These are phyloP conservation scores for Nyctibius bracteatus DNA, from an alignment of 2,113 vertebrate species.

Conservation along the genomic window DNA sequence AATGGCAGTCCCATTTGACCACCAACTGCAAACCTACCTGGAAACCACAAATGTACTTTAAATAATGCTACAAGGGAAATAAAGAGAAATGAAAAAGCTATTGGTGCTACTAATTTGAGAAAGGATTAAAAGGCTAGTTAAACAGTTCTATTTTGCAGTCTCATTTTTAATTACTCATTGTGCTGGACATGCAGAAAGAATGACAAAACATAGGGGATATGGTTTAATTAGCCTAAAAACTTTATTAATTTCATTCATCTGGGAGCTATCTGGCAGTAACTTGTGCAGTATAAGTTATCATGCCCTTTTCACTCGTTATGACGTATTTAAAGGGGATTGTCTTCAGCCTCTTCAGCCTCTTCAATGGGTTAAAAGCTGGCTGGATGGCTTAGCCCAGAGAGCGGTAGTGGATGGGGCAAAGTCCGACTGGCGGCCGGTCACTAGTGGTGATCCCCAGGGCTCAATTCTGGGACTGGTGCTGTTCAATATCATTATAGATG, in stretches of 20 bases:
- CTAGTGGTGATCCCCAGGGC: no score
- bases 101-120: not conserved
- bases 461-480: no score
- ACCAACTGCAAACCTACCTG: not conserved
- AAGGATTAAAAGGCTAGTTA: not conserved
- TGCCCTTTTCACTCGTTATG: not conserved
- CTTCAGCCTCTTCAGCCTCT: no score
- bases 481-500: no score
- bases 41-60: not conserved
- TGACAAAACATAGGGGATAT: conserved; percentile 5
- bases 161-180: conserved; percentile 28
- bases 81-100: not conserved
- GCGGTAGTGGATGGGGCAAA: no score
- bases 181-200: not conserved
- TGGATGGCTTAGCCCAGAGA: no score
- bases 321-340: not conserved
- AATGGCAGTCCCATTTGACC: not conserved
- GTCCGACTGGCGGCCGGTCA: no score
- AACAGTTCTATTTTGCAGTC: not conserved
- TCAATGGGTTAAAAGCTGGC: no score
- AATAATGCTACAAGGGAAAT: not conserved
- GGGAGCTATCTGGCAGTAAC: not conserved
- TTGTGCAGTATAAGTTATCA: not conserved
- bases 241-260: conserved; percentile 10
- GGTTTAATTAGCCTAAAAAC: conserved; percentile 34